phyloP scores from a whole-genome alignment of 1,140 invertebrate genomes.

The Dinoponera quadriceps region DNA sequence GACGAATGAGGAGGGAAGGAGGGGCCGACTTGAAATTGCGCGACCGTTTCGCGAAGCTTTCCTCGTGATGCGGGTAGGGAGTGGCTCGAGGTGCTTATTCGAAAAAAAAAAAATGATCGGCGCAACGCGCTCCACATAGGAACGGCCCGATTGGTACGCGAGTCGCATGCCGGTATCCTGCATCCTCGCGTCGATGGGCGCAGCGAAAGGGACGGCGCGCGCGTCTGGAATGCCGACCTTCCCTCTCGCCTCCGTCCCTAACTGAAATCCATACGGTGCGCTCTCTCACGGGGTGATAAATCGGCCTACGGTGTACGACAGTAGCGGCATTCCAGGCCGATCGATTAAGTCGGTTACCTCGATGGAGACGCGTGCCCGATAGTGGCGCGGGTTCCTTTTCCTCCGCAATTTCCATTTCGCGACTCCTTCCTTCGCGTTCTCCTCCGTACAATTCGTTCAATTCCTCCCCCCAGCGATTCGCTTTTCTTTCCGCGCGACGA shows the following conservation, averaged over 20 bases:
- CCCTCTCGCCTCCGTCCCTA: slow-evolving; percentile 10
- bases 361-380: slow-evolving; percentile 46
- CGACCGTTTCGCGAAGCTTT: not conserved
- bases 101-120: slow-evolving; percentile 11
- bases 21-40: not conserved
- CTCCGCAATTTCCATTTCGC: slow-evolving; percentile 44
- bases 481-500: too few species aligned
- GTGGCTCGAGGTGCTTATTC: not conserved
- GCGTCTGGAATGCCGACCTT: slow-evolving; percentile 35
- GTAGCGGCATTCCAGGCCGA: slow-evolving; percentile 70
- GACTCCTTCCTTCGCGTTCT: slow-evolving; percentile 13
- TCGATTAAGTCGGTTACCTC: slow-evolving; percentile 72
- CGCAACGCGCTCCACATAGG: slow-evolving; percentile 28
- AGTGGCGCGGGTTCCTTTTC: not conserved
- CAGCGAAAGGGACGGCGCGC: slow-evolving; percentile 55
- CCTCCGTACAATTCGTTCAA: too few species aligned
- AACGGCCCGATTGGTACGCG: slow-evolving; percentile 41
- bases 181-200: slow-evolving; percentile 10
- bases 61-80: too few species aligned
- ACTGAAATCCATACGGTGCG: slow-evolving; percentile 48
- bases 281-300: slow-evolving; percentile 61
- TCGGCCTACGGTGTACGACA: slow-evolving; percentile 64
- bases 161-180: not conserved
- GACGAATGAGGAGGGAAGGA: not conserved
- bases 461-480: too few species aligned